Conservation (phyloP, 2,888 invertebrate genomes). For the Drosophila longiperda region DNA sequence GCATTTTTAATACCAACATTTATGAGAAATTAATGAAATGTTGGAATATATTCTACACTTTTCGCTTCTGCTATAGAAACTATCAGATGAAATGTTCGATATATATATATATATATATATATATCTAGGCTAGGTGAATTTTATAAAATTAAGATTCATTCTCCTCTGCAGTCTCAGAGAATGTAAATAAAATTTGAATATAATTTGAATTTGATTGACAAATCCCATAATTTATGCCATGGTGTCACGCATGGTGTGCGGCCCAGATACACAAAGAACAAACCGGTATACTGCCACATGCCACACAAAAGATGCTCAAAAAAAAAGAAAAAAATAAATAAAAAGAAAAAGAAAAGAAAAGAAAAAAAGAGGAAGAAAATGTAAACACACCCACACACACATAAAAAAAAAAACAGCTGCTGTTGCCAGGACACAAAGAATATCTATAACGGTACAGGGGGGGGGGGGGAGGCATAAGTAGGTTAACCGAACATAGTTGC, state of each 20-base stretch:
- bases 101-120: background rate
- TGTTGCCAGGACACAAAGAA: slow-evolving; percentile 1
- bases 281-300: slow-evolving; percentile 50
- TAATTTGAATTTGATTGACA: slow-evolving; percentile 12
- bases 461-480: background rate
- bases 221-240: slow-evolving; percentile 31
- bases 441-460: background rate
- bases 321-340: background rate
- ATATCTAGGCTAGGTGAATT: background rate
- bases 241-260: slow-evolving; percentile 41
- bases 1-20: no score
- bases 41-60: no score
- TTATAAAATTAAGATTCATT: background rate
- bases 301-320: slow-evolving; percentile 22
- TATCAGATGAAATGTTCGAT: no score
- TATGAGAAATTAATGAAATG: background rate
- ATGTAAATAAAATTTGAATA: slow-evolving; percentile 6
- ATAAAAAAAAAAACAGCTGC: slow-evolving; percentile 14
- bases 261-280: slow-evolving; percentile 11
- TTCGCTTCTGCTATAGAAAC: no score
- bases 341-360: background rate
- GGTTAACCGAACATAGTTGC: slow-evolving; percentile 8
- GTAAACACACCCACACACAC: background rate
- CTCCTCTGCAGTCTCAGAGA: background rate
- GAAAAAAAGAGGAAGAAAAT: background rate